Evolutionary conservation across 2,888 invertebrate genomes (phyloP).

Genomic region (Lordiphosa andalusiaca): DNA sequence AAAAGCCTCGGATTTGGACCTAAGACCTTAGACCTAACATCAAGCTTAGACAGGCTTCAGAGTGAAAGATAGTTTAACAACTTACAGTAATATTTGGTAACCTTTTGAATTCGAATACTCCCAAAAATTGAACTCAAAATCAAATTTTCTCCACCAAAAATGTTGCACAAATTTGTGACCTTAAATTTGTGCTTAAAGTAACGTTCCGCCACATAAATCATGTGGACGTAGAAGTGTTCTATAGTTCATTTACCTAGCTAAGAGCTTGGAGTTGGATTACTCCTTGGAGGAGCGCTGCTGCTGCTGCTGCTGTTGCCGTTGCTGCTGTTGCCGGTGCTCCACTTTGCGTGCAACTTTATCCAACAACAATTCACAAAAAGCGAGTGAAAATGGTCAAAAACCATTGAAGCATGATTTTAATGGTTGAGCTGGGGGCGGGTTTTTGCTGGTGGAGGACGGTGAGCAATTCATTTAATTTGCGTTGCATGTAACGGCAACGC

Average conservation of each 20-base stretch:
- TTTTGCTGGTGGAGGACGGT: slow-evolving; percentile 4
- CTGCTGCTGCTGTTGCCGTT: slow-evolving; percentile 16
- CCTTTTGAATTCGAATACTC: too few relatives aligned
- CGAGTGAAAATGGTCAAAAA: slow-evolving; percentile 60
- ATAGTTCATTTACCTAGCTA: slow-evolving; percentile 66
- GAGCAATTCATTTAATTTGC: slow-evolving; percentile 74
- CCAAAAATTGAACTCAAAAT: too few relatives aligned
- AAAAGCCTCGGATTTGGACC: too few relatives aligned
- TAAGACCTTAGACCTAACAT: too few relatives aligned
- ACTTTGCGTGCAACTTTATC: slow-evolving; percentile 34
- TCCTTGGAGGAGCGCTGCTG: slow-evolving; percentile 15
- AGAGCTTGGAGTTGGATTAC: slow-evolving; percentile 8
- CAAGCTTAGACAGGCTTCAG: too few relatives aligned
- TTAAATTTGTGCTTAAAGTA: too few relatives aligned
- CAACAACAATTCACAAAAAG: slow-evolving; percentile 32
- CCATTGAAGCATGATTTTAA: slow-evolving; percentile 70
- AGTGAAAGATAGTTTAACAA: too few relatives aligned
- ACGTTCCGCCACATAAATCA: slow-evolving; percentile 41
- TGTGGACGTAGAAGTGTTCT: slow-evolving; percentile 52
- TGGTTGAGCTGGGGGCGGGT: slow-evolving; percentile 39
- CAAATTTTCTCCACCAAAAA: too few relatives aligned
- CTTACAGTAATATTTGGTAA: too few relatives aligned
- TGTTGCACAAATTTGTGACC: too few relatives aligned
- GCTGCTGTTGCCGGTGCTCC: slow-evolving; percentile 19
- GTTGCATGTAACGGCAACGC: slow-evolving; percentile 45